Percentiles rank a stretch among this genome's conserved stretches.
Conservation (phyloP, 1,140 invertebrate genomes). For the Aricia agestis region DNA sequence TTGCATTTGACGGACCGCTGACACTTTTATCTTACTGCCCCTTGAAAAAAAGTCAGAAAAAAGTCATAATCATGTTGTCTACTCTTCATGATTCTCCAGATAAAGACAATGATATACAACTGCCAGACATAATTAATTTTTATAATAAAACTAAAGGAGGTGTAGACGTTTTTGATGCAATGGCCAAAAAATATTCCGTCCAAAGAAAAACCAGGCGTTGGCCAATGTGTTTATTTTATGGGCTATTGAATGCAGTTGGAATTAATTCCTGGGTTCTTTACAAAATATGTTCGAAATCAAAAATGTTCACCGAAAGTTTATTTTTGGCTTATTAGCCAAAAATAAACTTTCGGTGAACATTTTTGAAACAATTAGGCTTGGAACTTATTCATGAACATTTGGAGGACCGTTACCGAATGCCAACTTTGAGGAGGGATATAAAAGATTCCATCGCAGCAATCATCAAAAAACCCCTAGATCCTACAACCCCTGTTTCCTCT, state of each 20-base stretch:
- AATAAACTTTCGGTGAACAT: constrained; percentile 12
- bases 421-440: constrained; percentile 19
- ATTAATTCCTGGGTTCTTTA: constrained; percentile 3
- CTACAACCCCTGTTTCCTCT: not conserved
- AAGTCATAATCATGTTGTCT: too few species aligned
- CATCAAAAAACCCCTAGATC: not conserved
- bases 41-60: too few species aligned
- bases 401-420: constrained; percentile 6
- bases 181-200: constrained; percentile 16
- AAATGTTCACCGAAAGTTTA: too few species aligned
- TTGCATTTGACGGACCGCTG: too few species aligned
- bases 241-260: constrained; percentile 1
- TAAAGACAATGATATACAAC: too few species aligned
- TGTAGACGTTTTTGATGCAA: constrained; percentile 18
- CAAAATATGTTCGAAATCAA: not conserved
- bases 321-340: constrained; percentile 16
- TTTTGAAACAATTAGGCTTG: constrained; percentile 18
- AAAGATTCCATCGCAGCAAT: constrained; percentile 3
- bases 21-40: too few species aligned
- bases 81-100: too few species aligned
- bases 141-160: too few species aligned
- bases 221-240: constrained; percentile 13
- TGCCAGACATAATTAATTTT: too few species aligned
- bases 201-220: constrained; percentile 8
- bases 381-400: constrained; percentile 19